Percentiles rank a stretch among this genome's conserved stretches.
These are phyloP conservation scores for Colinus virginianus DNA, from an alignment of 2,113 vertebrate species.

Conservation along the genomic window DNA sequence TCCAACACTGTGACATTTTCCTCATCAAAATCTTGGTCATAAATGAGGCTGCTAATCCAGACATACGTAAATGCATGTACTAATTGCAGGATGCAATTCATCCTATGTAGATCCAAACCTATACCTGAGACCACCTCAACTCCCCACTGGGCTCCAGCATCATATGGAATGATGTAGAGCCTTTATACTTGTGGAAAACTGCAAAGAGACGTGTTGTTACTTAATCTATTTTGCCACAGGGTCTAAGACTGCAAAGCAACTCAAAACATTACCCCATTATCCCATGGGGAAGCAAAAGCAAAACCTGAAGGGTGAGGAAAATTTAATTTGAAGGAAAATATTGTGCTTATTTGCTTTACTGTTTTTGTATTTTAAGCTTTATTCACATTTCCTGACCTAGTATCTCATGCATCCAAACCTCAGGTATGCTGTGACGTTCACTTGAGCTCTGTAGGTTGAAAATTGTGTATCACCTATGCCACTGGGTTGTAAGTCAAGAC, in stretches of 20 bases:
- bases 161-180: background rate
- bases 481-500: background rate
- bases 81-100: background rate
- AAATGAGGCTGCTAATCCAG: slow-evolving; percentile 45
- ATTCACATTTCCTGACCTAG: background rate
- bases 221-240: background rate
- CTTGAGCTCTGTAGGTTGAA: background rate
- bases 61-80: background rate
- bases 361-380: background rate
- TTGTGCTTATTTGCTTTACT: background rate
- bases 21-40: slow-evolving; percentile 49
- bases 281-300: background rate
- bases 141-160: background rate
- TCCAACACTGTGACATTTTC: slow-evolving; percentile 57
- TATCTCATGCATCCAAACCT: background rate
- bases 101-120: background rate
- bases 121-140: background rate
- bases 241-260: background rate
- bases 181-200: background rate
- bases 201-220: background rate
- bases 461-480: background rate
- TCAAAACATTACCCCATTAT: background rate
- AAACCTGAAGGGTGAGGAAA: background rate
- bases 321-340: background rate
- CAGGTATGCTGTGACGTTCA: background rate